phyloP scores from a whole-genome alignment of 2,888 invertebrate genomes.

The Ganaspis brasiliensis region DNA sequence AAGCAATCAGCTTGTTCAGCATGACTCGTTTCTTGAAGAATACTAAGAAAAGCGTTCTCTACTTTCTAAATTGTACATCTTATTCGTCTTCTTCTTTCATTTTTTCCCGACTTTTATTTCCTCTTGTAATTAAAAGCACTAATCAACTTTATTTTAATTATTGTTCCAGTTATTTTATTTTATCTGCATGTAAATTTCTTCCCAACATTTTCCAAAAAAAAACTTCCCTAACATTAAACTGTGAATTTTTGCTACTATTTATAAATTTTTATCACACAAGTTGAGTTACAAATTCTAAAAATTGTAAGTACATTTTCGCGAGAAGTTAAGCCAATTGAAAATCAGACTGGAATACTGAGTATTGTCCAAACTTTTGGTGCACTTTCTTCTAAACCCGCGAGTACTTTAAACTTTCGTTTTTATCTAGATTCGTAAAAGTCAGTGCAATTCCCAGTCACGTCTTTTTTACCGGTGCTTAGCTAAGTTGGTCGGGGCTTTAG shows the following conservation, averaged over 20 bases:
- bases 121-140: neutral
- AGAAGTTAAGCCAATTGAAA: neutral
- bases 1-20: slow-evolving; percentile 34
- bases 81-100: slow-evolving; percentile 2
- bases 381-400: neutral
- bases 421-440: slow-evolving; percentile 8
- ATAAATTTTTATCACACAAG: neutral
- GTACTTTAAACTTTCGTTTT: slow-evolving; percentile 21
- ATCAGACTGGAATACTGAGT: neutral
- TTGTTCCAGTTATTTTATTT: neutral
- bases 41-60: slow-evolving; percentile 20
- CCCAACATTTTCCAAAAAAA: too few relatives aligned
- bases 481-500: slow-evolving; percentile 11
- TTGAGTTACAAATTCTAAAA: neutral
- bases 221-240: too few relatives aligned
- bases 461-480: slow-evolving; percentile 3
- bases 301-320: neutral
- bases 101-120: neutral
- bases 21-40: slow-evolving; percentile 25
- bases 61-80: slow-evolving; percentile 29
- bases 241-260: neutral
- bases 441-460: slow-evolving; percentile 34
- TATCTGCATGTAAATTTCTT: neutral
- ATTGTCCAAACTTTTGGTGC: slow-evolving; percentile 5
- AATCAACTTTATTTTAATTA: neutral